These are phyloP conservation scores for Pituophis catenifer DNA, from an alignment of 2,113 vertebrate species.

Conservation along the genomic window DNA sequence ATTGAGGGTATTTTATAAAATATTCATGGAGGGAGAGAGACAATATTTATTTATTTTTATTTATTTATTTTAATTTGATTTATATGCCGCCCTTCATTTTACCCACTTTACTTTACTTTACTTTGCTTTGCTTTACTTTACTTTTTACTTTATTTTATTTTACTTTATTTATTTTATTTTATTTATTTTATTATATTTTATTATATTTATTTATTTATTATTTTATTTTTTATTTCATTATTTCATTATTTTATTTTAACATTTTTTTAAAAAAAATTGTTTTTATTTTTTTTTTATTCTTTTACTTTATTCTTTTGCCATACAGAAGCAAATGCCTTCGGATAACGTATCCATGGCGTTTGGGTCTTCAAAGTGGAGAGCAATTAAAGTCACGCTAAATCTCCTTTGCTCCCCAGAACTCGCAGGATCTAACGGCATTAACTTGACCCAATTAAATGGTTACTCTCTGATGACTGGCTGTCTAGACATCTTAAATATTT, in stretches of 20 bases:
- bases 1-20: conserved; percentile 67
- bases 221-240: too few relatives aligned
- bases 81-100: too few relatives aligned
- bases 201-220: too few relatives aligned
- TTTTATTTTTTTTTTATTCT: not conserved
- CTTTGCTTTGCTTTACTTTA: too few relatives aligned
- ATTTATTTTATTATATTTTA: too few relatives aligned
- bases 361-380: conserved; percentile 2
- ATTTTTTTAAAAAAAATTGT: not conserved
- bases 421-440: conserved; percentile 46
- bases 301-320: not conserved
- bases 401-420: conserved; percentile 3
- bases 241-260: too few relatives aligned
- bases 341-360: not conserved
- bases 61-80: too few relatives aligned
- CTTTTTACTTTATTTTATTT: too few relatives aligned
- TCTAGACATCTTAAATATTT: conserved; percentile 73
- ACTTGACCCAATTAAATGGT: conserved; percentile 66
- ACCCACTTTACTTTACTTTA: too few relatives aligned
- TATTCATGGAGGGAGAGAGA: conserved; percentile 54
- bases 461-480: conserved; percentile 68
- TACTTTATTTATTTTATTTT: too few relatives aligned
- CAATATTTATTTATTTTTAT: conserved; percentile 4
- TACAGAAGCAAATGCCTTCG: not conserved
- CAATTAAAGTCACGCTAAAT: conserved; percentile 17